Evolutionary conservation across 2,797 vertebrate genomes (phyloP).

Genomic region (Acestrorhynchus altus): DNA sequence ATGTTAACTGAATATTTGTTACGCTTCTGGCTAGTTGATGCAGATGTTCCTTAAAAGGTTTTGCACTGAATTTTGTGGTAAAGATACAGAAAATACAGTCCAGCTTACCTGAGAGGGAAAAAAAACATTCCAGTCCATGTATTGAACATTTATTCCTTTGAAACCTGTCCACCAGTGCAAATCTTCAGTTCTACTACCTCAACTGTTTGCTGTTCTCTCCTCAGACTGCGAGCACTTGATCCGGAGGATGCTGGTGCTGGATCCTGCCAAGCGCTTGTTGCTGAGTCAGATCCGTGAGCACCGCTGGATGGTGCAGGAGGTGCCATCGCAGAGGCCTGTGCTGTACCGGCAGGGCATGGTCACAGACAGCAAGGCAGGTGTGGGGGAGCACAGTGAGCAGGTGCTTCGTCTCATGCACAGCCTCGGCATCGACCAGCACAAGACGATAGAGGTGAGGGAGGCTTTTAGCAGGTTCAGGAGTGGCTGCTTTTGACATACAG

Average conservation of each 20-base stretch:
- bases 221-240: conserved; percentile 98
- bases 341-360: conserved; percentile 84
- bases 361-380: conserved; percentile 77
- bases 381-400: conserved; percentile 95
- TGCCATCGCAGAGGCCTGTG: conserved; percentile 87
- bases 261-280: conserved; percentile 92
- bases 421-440: conserved; percentile 97
- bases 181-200: neutral
- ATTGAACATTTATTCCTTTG: neutral
- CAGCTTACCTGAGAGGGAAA: too few relatives aligned
- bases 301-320: conserved; percentile 95
- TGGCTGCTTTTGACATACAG: neutral
- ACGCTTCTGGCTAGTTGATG: too few relatives aligned
- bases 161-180: neutral
- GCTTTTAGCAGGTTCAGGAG: neutral
- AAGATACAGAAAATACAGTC: too few relatives aligned
- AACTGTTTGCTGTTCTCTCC: neutral
- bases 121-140: too few relatives aligned
- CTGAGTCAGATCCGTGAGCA: conserved; percentile 97
- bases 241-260: conserved; percentile 95
- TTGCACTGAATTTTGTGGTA: too few relatives aligned
- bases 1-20: too few relatives aligned
- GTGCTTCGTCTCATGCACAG: conserved; percentile 96
- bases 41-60: too few relatives aligned
- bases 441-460: conserved; percentile 90